A percentile compares a stretch with the other conserved stretches of the same genome.
phyloP scores from a whole-genome alignment of 2,888 invertebrate species.

The Melanargia galathea region DNA sequence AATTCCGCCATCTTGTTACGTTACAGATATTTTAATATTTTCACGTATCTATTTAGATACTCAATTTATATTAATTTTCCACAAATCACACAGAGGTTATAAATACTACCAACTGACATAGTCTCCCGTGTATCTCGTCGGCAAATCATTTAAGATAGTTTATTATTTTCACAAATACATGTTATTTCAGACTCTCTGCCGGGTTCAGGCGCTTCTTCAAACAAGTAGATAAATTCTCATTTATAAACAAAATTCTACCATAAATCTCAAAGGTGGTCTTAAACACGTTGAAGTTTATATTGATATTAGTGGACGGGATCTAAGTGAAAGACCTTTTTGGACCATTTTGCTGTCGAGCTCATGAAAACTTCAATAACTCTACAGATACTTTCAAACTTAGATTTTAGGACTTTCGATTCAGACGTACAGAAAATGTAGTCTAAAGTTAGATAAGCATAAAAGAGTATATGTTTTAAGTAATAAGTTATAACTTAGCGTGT shows the following conservation, averaged over 20 bases:
- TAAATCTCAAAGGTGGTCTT: conserved; percentile 32
- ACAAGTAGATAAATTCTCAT: conserved; percentile 34
- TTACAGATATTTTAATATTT: not conserved
- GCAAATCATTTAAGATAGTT: conserved; percentile 29
- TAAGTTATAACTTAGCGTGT: no score
- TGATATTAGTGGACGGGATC: conserved; percentile 16
- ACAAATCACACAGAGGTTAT: conserved; percentile 7
- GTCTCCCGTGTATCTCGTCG: conserved; percentile 11
- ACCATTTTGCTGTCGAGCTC: conserved; percentile 7
- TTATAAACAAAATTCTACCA: conserved; percentile 17
- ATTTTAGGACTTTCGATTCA: not conserved
- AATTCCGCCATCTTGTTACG: not conserved
- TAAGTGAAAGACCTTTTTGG: conserved; percentile 2
- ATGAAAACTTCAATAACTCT: conserved; percentile 8
- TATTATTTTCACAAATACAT: conserved; percentile 33
- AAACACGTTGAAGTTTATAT: conserved; percentile 20
- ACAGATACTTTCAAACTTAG: not conserved
- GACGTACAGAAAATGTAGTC: not conserved
- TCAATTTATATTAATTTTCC: not conserved
- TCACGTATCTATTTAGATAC: not conserved
- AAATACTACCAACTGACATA: conserved; percentile 13
- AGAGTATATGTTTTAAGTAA: no score
- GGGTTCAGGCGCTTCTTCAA: conserved; percentile 25
- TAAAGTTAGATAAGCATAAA: no score
- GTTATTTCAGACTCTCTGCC: conserved; percentile 31